Evolutionary conservation across 2,113 vertebrate species (phyloP), one percentile per base, ranked within the genome.

Genomic region (Tragulus kanchil): DNA sequence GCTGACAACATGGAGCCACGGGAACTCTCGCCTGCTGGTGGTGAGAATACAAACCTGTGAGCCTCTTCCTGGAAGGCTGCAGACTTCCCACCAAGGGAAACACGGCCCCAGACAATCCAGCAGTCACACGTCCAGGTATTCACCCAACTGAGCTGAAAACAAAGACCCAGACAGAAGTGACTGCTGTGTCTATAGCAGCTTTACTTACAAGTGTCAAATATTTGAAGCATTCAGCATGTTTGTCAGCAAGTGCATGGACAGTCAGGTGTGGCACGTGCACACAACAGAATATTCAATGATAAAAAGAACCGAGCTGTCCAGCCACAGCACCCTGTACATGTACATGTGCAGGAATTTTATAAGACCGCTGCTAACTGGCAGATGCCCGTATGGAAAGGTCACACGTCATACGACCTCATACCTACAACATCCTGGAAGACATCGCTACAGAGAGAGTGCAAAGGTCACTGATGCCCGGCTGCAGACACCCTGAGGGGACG

Each of bases 311-410:
- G 28, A 11, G 16, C 75, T 19, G 11, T 11, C 8, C 5, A 6
- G 28, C 26, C 16, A 31, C 50, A 54, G 6, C 52, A 15, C 5
- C 15, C 31, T 10, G 28, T 3, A 3, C 1, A 8, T 1, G 6
- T 11, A 25, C 31, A 3, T 10, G 1, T 0, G 4, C 26, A 54
- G 45, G 15, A 69, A n/a, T 1, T 36, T 45, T n/a, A 42, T 31
- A 45, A n/a, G 48, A 3, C 52, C 45, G 9, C 11, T 21, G 61
- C 28, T 21, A 73, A n/a, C 62, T 23, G 87, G 42, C 15, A 48
- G 45, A 19, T 10, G 48, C 42, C 85, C 26, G 23, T 15, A 7
- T 54, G 50, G 13, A 82, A 75, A 82, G 17, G 6, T 2, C 31
- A 16, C 31, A 17, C 1, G 16, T 7, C 4, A 6, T 2, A 25